These are phyloP conservation scores for Ostrea denselamellosa DNA, from an alignment of 1,140 invertebrate genomes.

Conservation along the genomic window DNA sequence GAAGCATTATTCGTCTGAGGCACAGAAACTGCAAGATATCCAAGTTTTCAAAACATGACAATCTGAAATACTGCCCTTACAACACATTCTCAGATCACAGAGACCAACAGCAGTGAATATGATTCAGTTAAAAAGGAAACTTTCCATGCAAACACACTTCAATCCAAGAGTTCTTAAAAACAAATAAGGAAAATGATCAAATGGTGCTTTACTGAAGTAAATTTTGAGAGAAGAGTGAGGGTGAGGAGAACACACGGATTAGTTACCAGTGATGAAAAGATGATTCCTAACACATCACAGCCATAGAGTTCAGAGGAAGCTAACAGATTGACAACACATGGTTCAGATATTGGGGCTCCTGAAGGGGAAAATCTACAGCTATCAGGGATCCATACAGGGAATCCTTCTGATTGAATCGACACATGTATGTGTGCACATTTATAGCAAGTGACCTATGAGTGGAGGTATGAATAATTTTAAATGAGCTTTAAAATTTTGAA, in stretches of 20 bases:
- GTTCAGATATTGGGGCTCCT: slow-evolving; percentile 29
- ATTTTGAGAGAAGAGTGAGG: not conserved
- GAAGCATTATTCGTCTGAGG: too few relatives aligned
- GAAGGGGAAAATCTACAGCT: not conserved
- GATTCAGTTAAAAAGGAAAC: not conserved
- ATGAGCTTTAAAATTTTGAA: too few relatives aligned
- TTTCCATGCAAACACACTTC: slow-evolving; percentile 13
- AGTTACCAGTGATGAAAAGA: slow-evolving; percentile 35
- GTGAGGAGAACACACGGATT: not conserved
- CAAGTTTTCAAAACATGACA: too few relatives aligned
- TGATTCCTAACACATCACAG: slow-evolving; percentile 18
- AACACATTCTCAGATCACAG: too few relatives aligned
- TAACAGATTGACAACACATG: slow-evolving; percentile 37
- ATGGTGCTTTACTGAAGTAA: not conserved
- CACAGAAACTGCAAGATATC: too few relatives aligned
- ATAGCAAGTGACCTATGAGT: too few relatives aligned
- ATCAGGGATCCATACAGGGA: not conserved
- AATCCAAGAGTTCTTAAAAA: not conserved
- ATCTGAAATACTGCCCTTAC: too few relatives aligned
- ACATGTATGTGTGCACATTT: too few relatives aligned
- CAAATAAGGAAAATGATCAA: not conserved
- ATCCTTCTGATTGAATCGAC: too few relatives aligned
- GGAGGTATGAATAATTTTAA: too few relatives aligned
- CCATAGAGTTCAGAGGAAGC: slow-evolving; percentile 11
- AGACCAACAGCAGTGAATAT: not conserved